Percentiles rank a stretch among this genome's conserved stretches.
Conservation (phyloP, 2,113 vertebrate species). For the Turnix velox region DNA sequence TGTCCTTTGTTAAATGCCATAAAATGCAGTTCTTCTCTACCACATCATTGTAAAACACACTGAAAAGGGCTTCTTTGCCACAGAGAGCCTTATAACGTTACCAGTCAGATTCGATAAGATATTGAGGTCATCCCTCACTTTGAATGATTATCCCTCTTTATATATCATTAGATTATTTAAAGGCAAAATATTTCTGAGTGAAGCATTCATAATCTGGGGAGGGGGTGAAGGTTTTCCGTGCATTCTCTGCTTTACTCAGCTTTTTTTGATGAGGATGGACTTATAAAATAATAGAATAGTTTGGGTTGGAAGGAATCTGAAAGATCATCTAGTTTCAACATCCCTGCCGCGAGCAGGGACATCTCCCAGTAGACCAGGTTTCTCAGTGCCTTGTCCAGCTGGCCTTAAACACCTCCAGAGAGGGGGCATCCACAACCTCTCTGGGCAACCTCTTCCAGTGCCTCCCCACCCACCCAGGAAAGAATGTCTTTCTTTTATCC, state of each 20-base stretch:
- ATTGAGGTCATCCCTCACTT: not conserved
- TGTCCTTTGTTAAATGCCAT: not conserved
- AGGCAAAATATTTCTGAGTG: not conserved
- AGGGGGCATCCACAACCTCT: no score
- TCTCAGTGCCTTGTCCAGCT: no score
- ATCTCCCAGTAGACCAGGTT: no score
- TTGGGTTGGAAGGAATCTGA: no score
- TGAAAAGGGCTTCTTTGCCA: not conserved
- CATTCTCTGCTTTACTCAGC: not conserved
- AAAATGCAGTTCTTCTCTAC: not conserved
- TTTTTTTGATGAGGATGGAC: not conserved
- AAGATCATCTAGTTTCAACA: no score
- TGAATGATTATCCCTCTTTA: not conserved
- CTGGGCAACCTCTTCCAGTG: no score
- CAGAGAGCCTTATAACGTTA: not conserved
- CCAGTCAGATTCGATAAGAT: not conserved
- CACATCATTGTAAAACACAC: not conserved
- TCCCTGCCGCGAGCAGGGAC: no score
- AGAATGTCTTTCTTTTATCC: no score
- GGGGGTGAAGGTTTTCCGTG: not conserved
- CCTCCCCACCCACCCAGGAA: no score
- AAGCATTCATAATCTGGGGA: not conserved
- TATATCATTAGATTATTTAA: not conserved
- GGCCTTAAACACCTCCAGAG: no score
- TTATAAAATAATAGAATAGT: no score